Percentiles rank a stretch among this genome's conserved stretches.
These are phyloP conservation scores for Tragelaphus oryx DNA, from an alignment of 2,797 vertebrate genomes.

Conservation along the genomic window DNA sequence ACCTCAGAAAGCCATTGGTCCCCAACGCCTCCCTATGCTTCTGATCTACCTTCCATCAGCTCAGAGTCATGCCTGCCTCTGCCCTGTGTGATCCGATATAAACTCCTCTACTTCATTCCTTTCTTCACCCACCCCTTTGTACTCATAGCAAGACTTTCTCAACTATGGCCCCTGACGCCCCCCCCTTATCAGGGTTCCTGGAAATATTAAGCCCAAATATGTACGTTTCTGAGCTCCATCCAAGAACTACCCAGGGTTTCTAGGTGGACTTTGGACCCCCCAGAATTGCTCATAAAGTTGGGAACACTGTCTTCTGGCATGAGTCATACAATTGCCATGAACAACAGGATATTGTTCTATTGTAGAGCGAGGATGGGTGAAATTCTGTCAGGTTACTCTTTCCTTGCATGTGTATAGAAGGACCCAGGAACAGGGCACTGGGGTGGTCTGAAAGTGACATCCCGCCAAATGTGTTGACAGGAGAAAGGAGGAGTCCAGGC, in stretches of 20 bases:
- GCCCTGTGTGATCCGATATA: too few relatives aligned
- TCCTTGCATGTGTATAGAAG: not conserved
- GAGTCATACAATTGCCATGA: not conserved
- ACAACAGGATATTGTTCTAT: not conserved
- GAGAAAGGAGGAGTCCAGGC: not conserved
- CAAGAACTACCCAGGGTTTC: not conserved
- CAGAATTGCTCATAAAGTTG: not conserved
- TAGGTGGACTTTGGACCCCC: not conserved
- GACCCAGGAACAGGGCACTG: not conserved
- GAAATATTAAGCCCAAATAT: not conserved
- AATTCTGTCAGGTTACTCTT: not conserved
- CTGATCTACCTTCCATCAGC: not conserved
- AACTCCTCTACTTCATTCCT: too few relatives aligned
- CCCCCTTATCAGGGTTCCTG: not conserved
- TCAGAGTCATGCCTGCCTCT: not conserved
- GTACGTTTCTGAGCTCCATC: not conserved
- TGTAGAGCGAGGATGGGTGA: not conserved
- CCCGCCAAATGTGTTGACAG: not conserved
- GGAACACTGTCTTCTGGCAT: not conserved
- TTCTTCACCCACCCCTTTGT: too few relatives aligned
- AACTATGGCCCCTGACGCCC: not conserved
- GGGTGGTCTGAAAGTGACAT: not conserved
- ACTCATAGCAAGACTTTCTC: not conserved
- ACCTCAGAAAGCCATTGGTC: not conserved
- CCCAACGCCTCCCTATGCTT: not conserved